Conservation (phyloP, 2,888 invertebrate genomes). For the Xestia ashworthii region DNA sequence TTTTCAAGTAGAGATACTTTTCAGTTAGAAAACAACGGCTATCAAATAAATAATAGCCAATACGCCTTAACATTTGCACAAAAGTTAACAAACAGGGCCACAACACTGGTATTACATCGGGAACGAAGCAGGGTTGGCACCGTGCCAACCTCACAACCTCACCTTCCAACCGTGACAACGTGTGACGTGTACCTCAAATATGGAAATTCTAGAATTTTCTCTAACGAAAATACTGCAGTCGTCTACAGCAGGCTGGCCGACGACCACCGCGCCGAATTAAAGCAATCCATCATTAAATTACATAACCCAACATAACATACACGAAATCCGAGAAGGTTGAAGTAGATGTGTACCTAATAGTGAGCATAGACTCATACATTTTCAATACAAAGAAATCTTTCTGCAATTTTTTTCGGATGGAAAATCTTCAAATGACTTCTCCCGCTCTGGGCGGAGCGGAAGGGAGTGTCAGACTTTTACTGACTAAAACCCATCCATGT, state of each 20-base stretch:
- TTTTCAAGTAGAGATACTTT: neutral
- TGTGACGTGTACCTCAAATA: slow-evolving; percentile 41
- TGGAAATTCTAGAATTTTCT: slow-evolving; percentile 49
- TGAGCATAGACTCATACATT: neutral
- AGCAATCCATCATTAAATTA: neutral
- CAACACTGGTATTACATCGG: slow-evolving; percentile 46
- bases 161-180: slow-evolving; percentile 38
- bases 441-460: too few relatives aligned
- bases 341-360: neutral
- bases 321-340: neutral
- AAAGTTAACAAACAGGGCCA: slow-evolving; percentile 51
- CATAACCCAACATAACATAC: neutral
- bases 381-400: too few relatives aligned
- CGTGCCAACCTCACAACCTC: slow-evolving; percentile 54
- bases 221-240: slow-evolving; percentile 32
- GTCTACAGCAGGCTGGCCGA: neutral
- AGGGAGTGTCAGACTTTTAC: too few relatives aligned
- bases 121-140: slow-evolving; percentile 42
- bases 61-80: slow-evolving; percentile 33
- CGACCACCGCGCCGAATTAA: neutral
- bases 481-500: too few relatives aligned
- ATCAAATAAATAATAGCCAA: slow-evolving; percentile 37
- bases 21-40: neutral
- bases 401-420: too few relatives aligned
- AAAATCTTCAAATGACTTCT: too few relatives aligned